Conservation (phyloP, 2,113 vertebrate species). For the Glaucidium brasilianum region DNA sequence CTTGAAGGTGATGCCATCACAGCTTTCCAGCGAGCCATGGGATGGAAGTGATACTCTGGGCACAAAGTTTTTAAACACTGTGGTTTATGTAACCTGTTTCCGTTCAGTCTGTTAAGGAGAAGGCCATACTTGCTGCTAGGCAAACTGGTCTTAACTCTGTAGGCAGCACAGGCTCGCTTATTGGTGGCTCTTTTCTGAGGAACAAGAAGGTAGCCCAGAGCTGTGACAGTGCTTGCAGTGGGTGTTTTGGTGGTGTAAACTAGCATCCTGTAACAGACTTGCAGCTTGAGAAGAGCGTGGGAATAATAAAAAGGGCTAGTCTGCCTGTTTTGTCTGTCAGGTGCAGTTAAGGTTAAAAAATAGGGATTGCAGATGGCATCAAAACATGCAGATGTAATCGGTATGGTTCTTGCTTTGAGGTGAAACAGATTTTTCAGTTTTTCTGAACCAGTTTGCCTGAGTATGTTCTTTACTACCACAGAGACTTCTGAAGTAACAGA, state of each 20-base stretch:
- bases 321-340: neutral
- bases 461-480: neutral
- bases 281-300: neutral
- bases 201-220: neutral
- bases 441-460: neutral
- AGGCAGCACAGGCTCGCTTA: fast-evolving
- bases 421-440: neutral
- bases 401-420: neutral
- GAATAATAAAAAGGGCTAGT: neutral
- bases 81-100: neutral
- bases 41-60: neutral
- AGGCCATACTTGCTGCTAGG: neutral
- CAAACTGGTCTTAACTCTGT: fast-evolving
- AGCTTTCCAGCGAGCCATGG: neutral
- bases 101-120: neutral
- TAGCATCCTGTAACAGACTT: fast-evolving
- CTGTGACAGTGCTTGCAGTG: fast-evolving
- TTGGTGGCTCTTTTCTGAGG: neutral
- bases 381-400: too few species aligned
- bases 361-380: neutral
- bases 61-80: neutral
- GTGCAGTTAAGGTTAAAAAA: fast-evolving
- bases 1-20: neutral
- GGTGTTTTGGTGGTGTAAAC: neutral
- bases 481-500: neutral